These are phyloP conservation scores for Lepetodrilus schrolli DNA, from an alignment of 2,888 invertebrate species.

Conservation along the genomic window DNA sequence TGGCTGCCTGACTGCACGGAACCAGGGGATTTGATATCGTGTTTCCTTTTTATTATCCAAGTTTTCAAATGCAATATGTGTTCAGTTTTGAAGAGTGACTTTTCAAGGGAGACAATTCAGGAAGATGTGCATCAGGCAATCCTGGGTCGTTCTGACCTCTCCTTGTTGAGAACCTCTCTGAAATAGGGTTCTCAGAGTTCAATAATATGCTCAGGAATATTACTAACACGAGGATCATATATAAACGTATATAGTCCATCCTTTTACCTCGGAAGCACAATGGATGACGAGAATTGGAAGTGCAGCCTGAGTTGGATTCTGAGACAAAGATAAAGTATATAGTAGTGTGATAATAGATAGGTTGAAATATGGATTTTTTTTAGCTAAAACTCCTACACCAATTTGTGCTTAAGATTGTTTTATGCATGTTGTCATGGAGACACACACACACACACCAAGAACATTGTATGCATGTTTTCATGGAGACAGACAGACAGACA, in stretches of 20 bases:
- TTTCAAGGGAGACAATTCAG: constrained; percentile 22
- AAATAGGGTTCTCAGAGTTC: constrained; percentile 7
- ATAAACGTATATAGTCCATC: constrained; percentile 1
- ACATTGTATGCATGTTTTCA: constrained; percentile 2
- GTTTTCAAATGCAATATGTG: constrained; percentile 26
- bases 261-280: neutral
- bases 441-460: neutral
- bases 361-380: neutral
- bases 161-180: neutral
- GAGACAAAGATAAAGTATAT: neutral
- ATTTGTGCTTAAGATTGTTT: constrained; percentile 27
- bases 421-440: constrained; percentile 17
- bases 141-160: neutral
- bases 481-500: no score
- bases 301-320: neutral
- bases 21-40: neutral
- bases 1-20: no score
- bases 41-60: neutral
- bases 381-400: constrained; percentile 10
- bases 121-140: constrained; percentile 1
- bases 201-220: constrained; percentile 26
- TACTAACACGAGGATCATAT: neutral
- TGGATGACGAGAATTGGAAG: neutral
- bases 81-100: neutral
- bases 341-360: neutral